These are phyloP conservation scores for Tenthredo livida DNA, from an alignment of 2,888 invertebrate genomes.

Conservation along the genomic window DNA sequence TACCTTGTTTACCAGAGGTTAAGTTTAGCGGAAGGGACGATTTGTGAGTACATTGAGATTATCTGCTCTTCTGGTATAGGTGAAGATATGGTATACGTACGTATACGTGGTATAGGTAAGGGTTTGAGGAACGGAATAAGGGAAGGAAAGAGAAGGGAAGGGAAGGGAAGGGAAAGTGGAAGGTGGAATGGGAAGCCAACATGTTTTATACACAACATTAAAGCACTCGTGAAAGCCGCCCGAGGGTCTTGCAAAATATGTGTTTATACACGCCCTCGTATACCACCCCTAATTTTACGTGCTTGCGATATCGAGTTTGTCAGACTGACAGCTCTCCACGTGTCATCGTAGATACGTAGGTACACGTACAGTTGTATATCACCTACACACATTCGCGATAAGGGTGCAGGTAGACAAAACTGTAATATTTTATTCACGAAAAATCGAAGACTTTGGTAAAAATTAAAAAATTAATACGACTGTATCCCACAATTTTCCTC, in stretches of 20 bases:
- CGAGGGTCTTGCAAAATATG: slow-evolving; percentile 32
- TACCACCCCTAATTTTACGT: slow-evolving; percentile 30
- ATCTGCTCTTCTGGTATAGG: slow-evolving; percentile 1
- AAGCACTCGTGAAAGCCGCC: slow-evolving; percentile 39
- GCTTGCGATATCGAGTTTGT: slow-evolving; percentile 32
- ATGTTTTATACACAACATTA: slow-evolving; percentile 37
- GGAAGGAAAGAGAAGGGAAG: not conserved
- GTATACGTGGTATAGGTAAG: not conserved
- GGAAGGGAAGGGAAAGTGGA: not conserved
- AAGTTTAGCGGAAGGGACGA: slow-evolving; percentile 48
- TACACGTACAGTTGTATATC: not conserved
- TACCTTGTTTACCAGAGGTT: slow-evolving; percentile 46
- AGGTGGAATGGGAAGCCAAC: not conserved
- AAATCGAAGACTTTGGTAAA: not conserved
- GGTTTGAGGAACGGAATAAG: not conserved
- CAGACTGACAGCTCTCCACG: slow-evolving; percentile 21
- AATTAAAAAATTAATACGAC: not conserved
- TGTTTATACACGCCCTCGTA: slow-evolving; percentile 32
- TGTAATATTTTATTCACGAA: not conserved
- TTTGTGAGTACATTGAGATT: slow-evolving; percentile 43
- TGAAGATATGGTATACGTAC: too few relatives aligned
- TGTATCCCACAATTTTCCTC: not conserved
- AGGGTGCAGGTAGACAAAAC: not conserved
- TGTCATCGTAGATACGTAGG: not conserved
- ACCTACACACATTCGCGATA: not conserved